Evolutionary conservation across 1,140 invertebrate species (phyloP).

Genomic region (Teleopsis dalmanni): DNA sequence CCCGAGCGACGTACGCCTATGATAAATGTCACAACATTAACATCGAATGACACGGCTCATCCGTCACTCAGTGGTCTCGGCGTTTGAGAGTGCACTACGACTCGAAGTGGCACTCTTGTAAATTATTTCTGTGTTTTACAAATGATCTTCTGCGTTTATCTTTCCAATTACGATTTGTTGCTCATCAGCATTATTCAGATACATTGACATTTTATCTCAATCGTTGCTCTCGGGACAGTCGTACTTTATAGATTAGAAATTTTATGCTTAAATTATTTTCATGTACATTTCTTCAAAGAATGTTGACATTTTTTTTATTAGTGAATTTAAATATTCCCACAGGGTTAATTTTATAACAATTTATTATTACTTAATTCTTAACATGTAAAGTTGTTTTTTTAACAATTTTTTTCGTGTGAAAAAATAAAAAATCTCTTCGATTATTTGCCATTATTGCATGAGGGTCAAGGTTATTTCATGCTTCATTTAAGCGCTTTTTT

Average conservation of each 20-base stretch:
- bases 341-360: no score
- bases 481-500: no score
- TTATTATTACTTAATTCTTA: no score
- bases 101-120: background rate
- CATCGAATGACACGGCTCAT: constrained; percentile 44
- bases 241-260: background rate
- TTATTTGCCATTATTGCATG: no score
- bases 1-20: constrained; percentile 29
- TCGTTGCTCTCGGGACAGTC: background rate
- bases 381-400: no score
- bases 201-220: constrained; percentile 8
- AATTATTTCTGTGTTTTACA: background rate
- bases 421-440: no score
- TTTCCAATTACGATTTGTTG: background rate
- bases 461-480: no score
- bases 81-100: background rate
- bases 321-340: no score
- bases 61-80: constrained; percentile 38
- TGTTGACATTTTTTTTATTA: no score
- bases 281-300: no score
- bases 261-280: background rate
- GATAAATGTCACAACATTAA: constrained; percentile 46
- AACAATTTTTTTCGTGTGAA: no score
- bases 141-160: background rate
- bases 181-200: constrained; percentile 5